Evolutionary conservation across 2,797 vertebrate genomes (phyloP).

Genomic region (Cynodonichthys magdalenae): DNA sequence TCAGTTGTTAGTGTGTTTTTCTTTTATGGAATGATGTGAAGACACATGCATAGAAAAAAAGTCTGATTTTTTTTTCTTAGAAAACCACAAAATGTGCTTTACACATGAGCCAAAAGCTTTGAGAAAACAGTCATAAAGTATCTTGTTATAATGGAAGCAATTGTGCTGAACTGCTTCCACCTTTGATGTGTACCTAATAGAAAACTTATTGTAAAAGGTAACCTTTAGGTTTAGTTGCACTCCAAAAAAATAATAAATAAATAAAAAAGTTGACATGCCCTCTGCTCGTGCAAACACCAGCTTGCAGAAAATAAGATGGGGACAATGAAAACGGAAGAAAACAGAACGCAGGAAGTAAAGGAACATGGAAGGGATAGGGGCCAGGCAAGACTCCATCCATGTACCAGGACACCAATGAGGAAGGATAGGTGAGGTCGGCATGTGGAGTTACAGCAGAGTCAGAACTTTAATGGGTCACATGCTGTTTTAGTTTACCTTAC

Average conservation of each 20-base stretch:
- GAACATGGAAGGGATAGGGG: constrained; percentile 35
- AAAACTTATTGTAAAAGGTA: constrained; percentile 1
- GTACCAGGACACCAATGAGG: constrained; percentile 69
- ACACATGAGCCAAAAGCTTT: neutral
- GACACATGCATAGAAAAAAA: neutral
- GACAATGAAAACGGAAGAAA: constrained; percentile 47
- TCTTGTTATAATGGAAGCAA: neutral
- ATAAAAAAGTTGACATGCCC: constrained; percentile 4
- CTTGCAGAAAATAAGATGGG: constrained; percentile 68
- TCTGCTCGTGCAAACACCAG: constrained; percentile 50
- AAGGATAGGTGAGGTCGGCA: constrained; percentile 57
- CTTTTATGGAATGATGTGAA: neutral
- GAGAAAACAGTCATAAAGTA: neutral
- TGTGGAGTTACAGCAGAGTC: constrained; percentile 61
- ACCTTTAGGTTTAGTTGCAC: constrained; percentile 3
- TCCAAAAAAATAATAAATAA: neutral
- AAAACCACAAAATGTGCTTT: neutral
- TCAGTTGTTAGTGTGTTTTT: neutral
- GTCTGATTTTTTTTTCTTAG: neutral
- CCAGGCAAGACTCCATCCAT: constrained; percentile 58
- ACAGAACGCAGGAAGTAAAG: constrained; percentile 36
- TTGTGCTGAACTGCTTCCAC: constrained; percentile 17
- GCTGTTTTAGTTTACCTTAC: constrained; percentile 96
- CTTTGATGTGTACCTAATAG: constrained; percentile 17
- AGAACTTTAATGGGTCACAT: constrained; percentile 72